Percentiles rank a stretch among this genome's conserved stretches.
Evolutionary conservation across 1,140 invertebrate species (phyloP).

Genomic region (Cryptotermes secundus): DNA sequence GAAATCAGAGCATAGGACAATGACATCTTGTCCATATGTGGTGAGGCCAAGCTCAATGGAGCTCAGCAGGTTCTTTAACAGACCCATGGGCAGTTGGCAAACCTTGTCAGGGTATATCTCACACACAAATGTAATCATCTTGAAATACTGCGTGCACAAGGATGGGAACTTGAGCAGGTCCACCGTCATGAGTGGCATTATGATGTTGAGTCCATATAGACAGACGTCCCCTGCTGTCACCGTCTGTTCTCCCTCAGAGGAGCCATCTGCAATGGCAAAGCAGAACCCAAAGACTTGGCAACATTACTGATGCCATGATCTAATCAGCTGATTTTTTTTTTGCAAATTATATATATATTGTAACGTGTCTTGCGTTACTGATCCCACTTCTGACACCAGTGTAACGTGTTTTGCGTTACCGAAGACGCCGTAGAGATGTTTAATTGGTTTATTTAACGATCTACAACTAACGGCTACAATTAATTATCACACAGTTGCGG

Average conservation of each 20-base stretch:
- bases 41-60: conserved; percentile 69
- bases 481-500: no score
- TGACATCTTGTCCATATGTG: conserved; percentile 64
- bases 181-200: conserved; percentile 75
- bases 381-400: no score
- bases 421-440: no score
- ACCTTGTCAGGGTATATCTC: conserved; percentile 67
- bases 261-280: conserved; percentile 32
- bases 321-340: no score
- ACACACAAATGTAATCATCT: conserved; percentile 64
- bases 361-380: no score
- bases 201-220: conserved; percentile 67
- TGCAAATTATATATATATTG: no score
- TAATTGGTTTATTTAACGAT: no score
- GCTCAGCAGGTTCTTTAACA: conserved; percentile 60
- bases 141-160: conserved; percentile 65
- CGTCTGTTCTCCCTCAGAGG: conserved; percentile 43
- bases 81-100: conserved; percentile 53
- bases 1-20: conserved; percentile 65
- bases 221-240: conserved; percentile 64
- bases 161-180: conserved; percentile 70
- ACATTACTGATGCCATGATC: no score
- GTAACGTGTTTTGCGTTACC: no score
- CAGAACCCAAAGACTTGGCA: no score
- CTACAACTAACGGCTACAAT: no score